phyloP scores from a whole-genome alignment of 2,888 invertebrate genomes.

The Acheta domesticus region DNA sequence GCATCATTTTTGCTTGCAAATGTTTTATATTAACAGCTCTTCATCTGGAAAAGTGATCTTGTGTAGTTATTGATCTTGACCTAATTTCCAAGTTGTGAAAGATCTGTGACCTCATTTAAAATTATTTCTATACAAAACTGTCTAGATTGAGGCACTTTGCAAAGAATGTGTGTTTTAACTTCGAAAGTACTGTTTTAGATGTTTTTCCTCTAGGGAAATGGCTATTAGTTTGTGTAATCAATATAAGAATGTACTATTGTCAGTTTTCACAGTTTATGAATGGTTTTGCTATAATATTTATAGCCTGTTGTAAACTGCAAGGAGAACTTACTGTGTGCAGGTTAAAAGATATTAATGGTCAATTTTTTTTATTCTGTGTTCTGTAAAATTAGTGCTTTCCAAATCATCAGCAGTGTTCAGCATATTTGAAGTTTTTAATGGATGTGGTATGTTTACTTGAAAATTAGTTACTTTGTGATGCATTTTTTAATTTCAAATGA shows the following conservation, averaged over 20 bases:
- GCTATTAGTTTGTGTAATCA: slow-evolving; percentile 18
- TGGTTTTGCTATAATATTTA: not conserved
- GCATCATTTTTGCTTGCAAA: slow-evolving; percentile 18
- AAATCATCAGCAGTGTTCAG: slow-evolving; percentile 11
- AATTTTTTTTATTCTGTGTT: not conserved
- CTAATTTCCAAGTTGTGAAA: slow-evolving; percentile 18
- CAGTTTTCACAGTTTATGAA: not conserved
- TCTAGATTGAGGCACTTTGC: not conserved
- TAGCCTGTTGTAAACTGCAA: slow-evolving; percentile 3
- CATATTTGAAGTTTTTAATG: slow-evolving; percentile 12
- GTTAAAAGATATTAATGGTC: not conserved
- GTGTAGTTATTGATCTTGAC: slow-evolving; percentile 10
- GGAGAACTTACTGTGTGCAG: slow-evolving; percentile 11
- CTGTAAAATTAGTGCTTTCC: slow-evolving; percentile 3
- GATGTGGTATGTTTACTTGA: slow-evolving; percentile 18
- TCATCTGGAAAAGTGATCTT: slow-evolving; percentile 18
- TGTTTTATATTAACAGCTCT: not conserved
- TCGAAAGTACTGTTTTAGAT: not conserved
- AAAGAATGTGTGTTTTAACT: slow-evolving; percentile 7
- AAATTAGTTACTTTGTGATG: not conserved
- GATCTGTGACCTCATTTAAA: slow-evolving; percentile 9
- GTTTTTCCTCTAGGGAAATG: slow-evolving; percentile 1
- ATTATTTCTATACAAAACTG: not conserved
- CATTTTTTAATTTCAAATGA: slow-evolving; percentile 4
- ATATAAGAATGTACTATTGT: not conserved